These are phyloP conservation scores for Clistopyga incitator DNA, from an alignment of 2,888 invertebrate genomes.

Conservation along the genomic window DNA sequence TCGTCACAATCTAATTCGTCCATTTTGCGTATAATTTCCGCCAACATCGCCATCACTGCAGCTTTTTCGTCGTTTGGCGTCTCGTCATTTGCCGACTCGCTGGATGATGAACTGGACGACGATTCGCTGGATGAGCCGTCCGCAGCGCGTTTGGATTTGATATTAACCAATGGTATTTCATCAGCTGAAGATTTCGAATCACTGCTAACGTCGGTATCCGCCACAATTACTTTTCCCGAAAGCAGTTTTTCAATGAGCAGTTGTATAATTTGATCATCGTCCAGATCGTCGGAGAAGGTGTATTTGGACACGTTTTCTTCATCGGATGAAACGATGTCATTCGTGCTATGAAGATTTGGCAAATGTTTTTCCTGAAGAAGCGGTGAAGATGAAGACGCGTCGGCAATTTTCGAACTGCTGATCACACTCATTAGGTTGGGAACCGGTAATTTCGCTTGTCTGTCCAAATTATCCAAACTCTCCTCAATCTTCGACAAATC, in stretches of 20 bases:
- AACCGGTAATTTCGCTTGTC: background rate
- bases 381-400: background rate
- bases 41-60: background rate
- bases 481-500: background rate
- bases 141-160: background rate
- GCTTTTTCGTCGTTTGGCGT: background rate
- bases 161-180: background rate
- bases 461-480: background rate
- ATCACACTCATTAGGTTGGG: background rate
- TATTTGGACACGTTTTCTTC: background rate
- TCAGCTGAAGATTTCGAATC: background rate
- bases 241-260: background rate
- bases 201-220: background rate
- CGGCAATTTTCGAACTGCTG: background rate
- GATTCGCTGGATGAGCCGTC: slow-evolving; percentile 2
- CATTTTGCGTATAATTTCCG: background rate
- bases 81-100: background rate
- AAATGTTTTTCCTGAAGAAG: background rate
- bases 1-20: background rate
- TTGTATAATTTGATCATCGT: background rate
- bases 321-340: background rate
- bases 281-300: background rate
- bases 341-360: background rate
- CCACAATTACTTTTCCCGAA: background rate
- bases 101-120: background rate